Conservation (phyloP, 2,113 vertebrate species). For the Plotosus lineatus region DNA sequence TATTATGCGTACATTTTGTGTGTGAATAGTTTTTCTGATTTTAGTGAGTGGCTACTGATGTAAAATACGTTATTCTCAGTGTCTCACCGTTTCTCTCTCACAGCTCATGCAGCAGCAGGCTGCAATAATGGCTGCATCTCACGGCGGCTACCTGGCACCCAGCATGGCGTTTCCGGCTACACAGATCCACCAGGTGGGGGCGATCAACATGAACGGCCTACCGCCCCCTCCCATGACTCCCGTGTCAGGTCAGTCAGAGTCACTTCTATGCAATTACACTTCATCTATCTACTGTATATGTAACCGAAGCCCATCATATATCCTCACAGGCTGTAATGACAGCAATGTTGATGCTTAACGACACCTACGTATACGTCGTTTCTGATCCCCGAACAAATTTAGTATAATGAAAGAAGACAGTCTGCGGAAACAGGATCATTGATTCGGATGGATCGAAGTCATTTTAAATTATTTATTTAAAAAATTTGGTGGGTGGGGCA, state of each 20-base stretch:
- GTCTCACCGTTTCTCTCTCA: background rate
- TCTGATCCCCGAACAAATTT: too few species aligned
- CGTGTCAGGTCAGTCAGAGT: constrained; percentile 75
- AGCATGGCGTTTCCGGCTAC: constrained; percentile 80
- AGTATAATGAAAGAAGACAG: background rate
- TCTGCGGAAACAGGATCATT: too few species aligned
- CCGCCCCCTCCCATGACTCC: constrained; percentile 75
- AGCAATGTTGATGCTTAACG: background rate
- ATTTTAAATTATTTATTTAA: too few species aligned
- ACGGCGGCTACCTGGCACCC: constrained; percentile 82
- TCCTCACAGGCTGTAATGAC: background rate
- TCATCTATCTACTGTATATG: background rate
- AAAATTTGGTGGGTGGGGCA: too few species aligned
- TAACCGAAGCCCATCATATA: background rate
- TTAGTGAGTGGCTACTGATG: background rate
- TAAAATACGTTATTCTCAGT: background rate
- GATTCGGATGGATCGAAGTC: too few species aligned
- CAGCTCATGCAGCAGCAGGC: constrained; percentile 90
- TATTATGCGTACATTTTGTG: constrained; percentile 7
- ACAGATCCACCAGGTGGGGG: constrained; percentile 85
- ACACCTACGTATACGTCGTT: background rate
- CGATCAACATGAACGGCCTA: constrained; percentile 82
- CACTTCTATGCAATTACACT: background rate
- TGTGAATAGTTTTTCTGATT: background rate
- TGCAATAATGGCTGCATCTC: constrained; percentile 81